Base-by-base conservation (phyloP, 2,888 invertebrate genomes). In the Strigamia crassipes region DNA sequence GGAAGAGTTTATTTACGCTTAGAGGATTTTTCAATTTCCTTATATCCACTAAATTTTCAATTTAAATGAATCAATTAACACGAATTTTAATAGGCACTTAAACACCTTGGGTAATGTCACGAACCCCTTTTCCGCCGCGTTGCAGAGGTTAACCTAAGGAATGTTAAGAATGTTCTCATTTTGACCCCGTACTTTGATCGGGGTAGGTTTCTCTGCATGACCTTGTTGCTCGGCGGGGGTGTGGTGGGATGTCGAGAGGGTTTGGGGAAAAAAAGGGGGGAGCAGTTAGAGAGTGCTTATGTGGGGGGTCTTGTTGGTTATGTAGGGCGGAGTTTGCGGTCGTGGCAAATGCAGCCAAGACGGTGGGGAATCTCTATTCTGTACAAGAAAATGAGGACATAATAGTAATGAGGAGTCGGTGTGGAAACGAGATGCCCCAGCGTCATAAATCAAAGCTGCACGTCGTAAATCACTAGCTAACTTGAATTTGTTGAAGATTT, bases 271-370 rank as follows among this genome's bases (percentile, higher is more conserved):
- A 51, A 66, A 66, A 66, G 12, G 31, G 66, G 66, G 66, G 27
- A 66, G 27, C 15, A 51, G 51, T 51, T n/a, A 51, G 51, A 23
- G 66, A 61, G 23, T 66, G 23, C 27, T 66, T 13, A 1, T 27
- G 66, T 66, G 66, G 66, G 66, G 66, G 66, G 66, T 66, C 66
- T 66, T 66, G 66, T 66, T 66, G 66, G 66, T 66, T 66, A 66
- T 66, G 66, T 66, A 31, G 66, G 66, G 66, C 66, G 66, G 66
- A 66, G 66, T 66, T 66, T 66, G 66, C 66, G 66, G 66, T 66
- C 66, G 66, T 66, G 66, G 66, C 66, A 66, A 66, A 66, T 66
- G 23, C 66, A 66, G 66, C 66, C 66, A 66, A 66, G 66, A 66
- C 66, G 66, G 66, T 31, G 66, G 66, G 66, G 66, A 66, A 27